Evolutionary conservation across 2,797 vertebrate species (phyloP).

Genomic region (Clarias platycephalus): DNA sequence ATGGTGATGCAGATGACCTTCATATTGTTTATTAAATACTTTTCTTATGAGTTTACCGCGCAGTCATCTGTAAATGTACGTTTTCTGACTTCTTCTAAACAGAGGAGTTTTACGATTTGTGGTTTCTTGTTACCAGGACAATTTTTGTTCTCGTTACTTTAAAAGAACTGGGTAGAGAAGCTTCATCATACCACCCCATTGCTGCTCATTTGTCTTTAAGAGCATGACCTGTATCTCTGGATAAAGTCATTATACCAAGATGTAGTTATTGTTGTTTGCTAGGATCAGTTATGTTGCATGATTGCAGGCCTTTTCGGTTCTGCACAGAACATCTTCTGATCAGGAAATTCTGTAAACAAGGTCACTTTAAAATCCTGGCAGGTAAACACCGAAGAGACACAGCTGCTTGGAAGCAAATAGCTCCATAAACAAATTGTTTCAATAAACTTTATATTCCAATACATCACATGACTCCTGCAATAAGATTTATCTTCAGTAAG

Average conservation of each 20-base stretch:
- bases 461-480: neutral
- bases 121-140: neutral
- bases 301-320: neutral
- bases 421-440: constrained; percentile 23
- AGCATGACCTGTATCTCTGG: neutral
- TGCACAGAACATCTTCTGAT: neutral
- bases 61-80: neutral
- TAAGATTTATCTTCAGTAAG: neutral
- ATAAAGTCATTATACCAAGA: neutral
- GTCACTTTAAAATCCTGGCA: neutral
- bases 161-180: neutral
- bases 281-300: neutral
- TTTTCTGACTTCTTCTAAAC: neutral
- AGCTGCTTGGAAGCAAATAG: constrained; percentile 36
- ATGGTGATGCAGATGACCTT: neutral
- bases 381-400: neutral
- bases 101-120: neutral
- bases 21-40: neutral
- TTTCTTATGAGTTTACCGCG: neutral
- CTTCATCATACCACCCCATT: neutral
- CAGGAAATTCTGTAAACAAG: neutral
- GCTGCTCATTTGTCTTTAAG: neutral
- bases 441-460: neutral
- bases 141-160: neutral
- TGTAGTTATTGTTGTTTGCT: neutral